These are phyloP conservation scores for Drymonia ruficornis DNA, from an alignment of 2,888 invertebrate species.

Conservation along the genomic window DNA sequence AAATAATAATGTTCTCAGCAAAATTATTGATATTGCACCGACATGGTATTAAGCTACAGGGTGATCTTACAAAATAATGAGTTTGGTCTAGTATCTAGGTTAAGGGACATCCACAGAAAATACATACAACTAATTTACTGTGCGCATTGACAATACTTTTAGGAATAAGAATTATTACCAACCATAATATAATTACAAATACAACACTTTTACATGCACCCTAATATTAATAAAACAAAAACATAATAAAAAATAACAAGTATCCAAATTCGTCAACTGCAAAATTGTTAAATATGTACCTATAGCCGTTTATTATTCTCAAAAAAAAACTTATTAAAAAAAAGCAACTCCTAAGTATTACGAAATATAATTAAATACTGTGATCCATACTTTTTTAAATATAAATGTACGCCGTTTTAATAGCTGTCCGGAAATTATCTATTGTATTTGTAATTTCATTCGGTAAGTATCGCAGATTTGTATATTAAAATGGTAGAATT, in stretches of 20 bases:
- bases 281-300: too few relatives aligned
- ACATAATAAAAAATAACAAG: neutral
- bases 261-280: too few relatives aligned
- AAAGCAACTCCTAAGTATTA: too few relatives aligned
- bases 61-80: conserved; percentile 42
- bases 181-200: conserved; percentile 44
- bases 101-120: conserved; percentile 53
- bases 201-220: conserved; percentile 12
- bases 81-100: conserved; percentile 45
- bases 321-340: too few relatives aligned
- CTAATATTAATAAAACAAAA: neutral
- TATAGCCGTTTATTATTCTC: too few relatives aligned
- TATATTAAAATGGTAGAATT: conserved; percentile 44
- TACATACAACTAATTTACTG: conserved; percentile 64
- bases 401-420: too few relatives aligned
- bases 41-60: conserved; percentile 32
- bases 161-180: conserved; percentile 57
- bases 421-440: too few relatives aligned
- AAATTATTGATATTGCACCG: conserved; percentile 21
- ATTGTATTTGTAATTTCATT: conserved; percentile 53
- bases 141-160: conserved; percentile 76
- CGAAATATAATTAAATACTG: too few relatives aligned
- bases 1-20: neutral
- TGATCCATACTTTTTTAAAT: too few relatives aligned
- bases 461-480: conserved; percentile 30